Conservation (phyloP, 2,888 invertebrate genomes). For the Diplazon laetatorius region DNA sequence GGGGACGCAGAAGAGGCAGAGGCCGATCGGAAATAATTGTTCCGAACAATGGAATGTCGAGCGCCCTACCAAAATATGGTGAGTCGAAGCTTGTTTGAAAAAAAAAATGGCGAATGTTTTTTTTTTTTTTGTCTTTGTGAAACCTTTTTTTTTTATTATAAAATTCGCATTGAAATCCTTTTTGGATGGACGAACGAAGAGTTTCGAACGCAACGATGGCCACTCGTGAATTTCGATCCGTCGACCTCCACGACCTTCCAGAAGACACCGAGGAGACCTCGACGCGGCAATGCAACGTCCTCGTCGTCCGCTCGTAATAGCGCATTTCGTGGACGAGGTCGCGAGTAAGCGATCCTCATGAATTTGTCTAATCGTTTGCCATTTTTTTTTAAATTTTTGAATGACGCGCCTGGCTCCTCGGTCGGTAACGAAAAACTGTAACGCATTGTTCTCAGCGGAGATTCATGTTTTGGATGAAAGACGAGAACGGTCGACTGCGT, state of each 20-base stretch:
- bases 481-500: no score
- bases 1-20: conserved; percentile 49
- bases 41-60: conserved; percentile 39
- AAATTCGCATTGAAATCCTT: not conserved
- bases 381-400: not conserved
- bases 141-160: not conserved
- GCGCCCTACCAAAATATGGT: conserved; percentile 70
- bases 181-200: conserved; percentile 29
- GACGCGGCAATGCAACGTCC: conserved; percentile 41
- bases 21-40: conserved; percentile 47
- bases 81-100: conserved; percentile 37
- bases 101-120: not conserved
- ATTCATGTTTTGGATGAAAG: no score
- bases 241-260: conserved; percentile 28
- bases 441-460: no score
- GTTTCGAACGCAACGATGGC: conserved; percentile 43
- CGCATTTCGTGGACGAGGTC: conserved; percentile 34
- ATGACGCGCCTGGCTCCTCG: not conserved
- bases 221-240: conserved; percentile 54
- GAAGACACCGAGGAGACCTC: conserved; percentile 33
- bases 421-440: no score
- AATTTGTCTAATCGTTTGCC: not conserved
- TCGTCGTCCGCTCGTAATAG: conserved; percentile 58
- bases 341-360: conserved; percentile 33
- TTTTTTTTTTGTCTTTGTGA: not conserved